Percentiles rank a stretch among this genome's conserved stretches.
Conservation (phyloP, 1,140 invertebrate species). For the Diploscapter pachys region DNA sequence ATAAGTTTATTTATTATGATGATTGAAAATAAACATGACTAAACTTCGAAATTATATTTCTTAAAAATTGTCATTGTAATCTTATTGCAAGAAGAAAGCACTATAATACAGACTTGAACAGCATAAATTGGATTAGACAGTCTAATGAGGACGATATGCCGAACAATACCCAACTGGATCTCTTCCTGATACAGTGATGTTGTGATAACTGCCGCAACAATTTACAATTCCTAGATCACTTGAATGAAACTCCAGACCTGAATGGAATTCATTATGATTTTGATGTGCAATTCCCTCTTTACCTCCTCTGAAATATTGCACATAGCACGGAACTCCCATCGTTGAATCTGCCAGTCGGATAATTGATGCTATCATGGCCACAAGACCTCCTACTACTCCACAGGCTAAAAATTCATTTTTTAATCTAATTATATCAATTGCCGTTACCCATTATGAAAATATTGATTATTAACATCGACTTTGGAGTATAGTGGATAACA, state of each 20-base stretch:
- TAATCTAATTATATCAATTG: conserved; percentile 29
- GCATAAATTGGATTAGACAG: no score
- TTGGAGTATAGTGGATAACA: conserved; percentile 11
- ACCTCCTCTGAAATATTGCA: conserved; percentile 33
- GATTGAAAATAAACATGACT: no score
- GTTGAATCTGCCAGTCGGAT: conserved; percentile 46
- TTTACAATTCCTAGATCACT: conserved; percentile 43
- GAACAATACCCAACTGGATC: conserved; percentile 10
- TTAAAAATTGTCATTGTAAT: no score
- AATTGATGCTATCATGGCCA: conserved; percentile 48
- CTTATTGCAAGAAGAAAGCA: no score
- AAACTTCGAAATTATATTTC: no score
- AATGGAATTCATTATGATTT: background rate
- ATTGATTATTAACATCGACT: conserved; percentile 14
- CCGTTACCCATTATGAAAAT: conserved; percentile 33
- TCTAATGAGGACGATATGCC: no score
- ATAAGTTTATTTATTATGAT: no score
- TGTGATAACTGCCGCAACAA: conserved; percentile 43
- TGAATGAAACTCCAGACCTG: conserved; percentile 6
- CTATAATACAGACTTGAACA: no score
- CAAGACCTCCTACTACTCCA: conserved; percentile 45
- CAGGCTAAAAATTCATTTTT: conserved; percentile 37
- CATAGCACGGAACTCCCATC: conserved; percentile 50
- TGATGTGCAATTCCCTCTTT: background rate
- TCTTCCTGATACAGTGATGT: conserved; percentile 42